These are phyloP conservation scores for Agriopis aurantiaria DNA, from an alignment of 2,888 invertebrate species.

Conservation along the genomic window DNA sequence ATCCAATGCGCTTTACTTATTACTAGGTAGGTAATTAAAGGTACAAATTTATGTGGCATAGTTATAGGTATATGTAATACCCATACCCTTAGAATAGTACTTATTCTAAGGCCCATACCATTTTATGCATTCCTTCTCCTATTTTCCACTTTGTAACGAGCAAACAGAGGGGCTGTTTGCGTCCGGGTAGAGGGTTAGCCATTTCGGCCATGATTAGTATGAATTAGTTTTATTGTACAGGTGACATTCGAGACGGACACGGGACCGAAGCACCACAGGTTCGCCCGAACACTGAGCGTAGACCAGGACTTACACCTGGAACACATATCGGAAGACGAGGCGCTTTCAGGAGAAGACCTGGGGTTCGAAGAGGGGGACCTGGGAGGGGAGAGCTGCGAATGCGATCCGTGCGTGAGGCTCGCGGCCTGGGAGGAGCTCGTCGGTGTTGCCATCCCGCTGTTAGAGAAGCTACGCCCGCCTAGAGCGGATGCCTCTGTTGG, in stretches of 20 bases:
- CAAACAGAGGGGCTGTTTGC: not conserved
- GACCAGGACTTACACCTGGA: slow-evolving; percentile 58
- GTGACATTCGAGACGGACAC: slow-evolving; percentile 69
- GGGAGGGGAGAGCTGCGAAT: slow-evolving; percentile 68
- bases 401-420: slow-evolving; percentile 71
- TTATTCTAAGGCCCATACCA: too few relatives aligned
- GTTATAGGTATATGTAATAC: too few relatives aligned
- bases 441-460: slow-evolving; percentile 90
- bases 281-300: slow-evolving; percentile 59
- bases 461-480: slow-evolving; percentile 87
- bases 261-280: slow-evolving; percentile 46
- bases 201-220: too few relatives aligned
- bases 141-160: not conserved
- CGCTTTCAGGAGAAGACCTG: slow-evolving; percentile 70
- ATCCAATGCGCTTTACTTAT: too few relatives aligned
- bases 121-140: not conserved
- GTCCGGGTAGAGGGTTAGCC: too few relatives aligned
- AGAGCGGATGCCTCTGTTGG: slow-evolving; percentile 76
- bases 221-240: slow-evolving; percentile 48
- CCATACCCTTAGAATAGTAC: too few relatives aligned
- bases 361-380: slow-evolving; percentile 77
- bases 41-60: too few relatives aligned
- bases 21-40: too few relatives aligned
- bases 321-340: slow-evolving; percentile 57
- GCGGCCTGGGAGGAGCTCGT: slow-evolving; percentile 91